A percentile compares a stretch with the other conserved stretches of the same genome.
These are phyloP conservation scores for Delphinus delphis DNA, from an alignment of 2,113 vertebrate genomes.

Conservation along the genomic window DNA sequence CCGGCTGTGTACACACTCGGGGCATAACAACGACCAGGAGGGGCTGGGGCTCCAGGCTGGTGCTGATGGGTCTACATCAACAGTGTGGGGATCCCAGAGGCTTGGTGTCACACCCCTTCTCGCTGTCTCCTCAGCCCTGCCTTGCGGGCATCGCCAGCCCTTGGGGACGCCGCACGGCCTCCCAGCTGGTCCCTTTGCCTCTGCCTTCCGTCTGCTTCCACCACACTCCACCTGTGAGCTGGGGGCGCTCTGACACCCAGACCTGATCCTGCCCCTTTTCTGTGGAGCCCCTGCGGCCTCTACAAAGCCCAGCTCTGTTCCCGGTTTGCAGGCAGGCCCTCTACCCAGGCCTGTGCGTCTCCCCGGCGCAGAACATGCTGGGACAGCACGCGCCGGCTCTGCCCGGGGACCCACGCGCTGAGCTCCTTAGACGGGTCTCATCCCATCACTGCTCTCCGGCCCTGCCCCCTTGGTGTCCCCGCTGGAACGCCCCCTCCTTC, in stretches of 20 bases:
- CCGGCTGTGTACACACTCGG: no score
- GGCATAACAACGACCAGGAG: fast-evolving
- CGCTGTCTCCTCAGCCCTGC: background rate
- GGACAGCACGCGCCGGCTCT: fast-evolving
- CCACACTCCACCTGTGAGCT: fast-evolving
- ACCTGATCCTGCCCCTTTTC: fast-evolving
- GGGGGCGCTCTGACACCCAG: background rate
- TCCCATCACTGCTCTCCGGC: fast-evolving
- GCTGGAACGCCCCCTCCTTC: background rate
- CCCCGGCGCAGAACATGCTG: background rate
- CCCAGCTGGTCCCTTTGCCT: background rate
- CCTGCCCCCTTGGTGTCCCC: background rate
- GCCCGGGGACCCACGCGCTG: fast-evolving
- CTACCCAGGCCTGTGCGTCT: background rate
- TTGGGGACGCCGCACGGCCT: fast-evolving
- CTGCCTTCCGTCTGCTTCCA: fast-evolving
- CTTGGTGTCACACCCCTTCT: fast-evolving
- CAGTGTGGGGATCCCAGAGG: background rate
- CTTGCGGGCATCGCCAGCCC: fast-evolving
- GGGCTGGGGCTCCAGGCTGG: background rate
- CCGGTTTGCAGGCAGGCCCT: fast-evolving
- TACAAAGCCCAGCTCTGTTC: background rate
- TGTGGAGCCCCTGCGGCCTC: fast-evolving
- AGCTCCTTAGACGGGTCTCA: background rate
- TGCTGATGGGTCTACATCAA: fast-evolving